Base-by-base conservation (phyloP, 2,797 vertebrate species). In the Botia almorhae region DNA sequence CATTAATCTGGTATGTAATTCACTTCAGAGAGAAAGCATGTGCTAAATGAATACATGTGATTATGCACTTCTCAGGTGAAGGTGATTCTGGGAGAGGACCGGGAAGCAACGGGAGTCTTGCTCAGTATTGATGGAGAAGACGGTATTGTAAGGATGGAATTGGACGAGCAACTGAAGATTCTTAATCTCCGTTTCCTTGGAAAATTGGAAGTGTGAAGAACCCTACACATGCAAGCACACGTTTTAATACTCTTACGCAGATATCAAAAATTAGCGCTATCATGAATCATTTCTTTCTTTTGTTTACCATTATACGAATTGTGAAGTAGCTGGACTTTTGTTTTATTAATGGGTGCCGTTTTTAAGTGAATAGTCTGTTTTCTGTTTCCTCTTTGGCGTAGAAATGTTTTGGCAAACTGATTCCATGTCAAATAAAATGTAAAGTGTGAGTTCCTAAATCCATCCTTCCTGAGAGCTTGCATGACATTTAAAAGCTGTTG, bases 101-200 rank as follows among this genome's bases (percentile, higher is more conserved):
- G 97, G 0, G 97, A 98, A 85, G 96, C 96, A 14, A 98, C 95
- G 0, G 97, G 97, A 0, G 94, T 96, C 78, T 93, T 98, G 55
- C 88, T 98, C 21, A 97, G 96, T 74, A 98, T 97, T 0, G 96
- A 98, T 1, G 96, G 96, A 0, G 97, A 98, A 84, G 97, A 98
- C 0, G 97, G 97, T 50, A 98, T 98, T 0, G 96, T 98, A 2
- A 93, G 96, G 55, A 97, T 97, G 96, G 97, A 97, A 88, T 89
- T 96, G 63, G 96, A 97, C 0, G 94, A 97, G 71, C 94, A 96
- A 89, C 94, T 98, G 43, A 98, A 96, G 91, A 98, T 98, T 88
- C 95, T 98, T 83, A 98, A 98, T 90, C 93, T 98, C 69, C 93
- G 96, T 81, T 98, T 98, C 91, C 94, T 98, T 33, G 97, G 96